These are phyloP conservation scores for Carpatolechia fugitivella DNA, from an alignment of 2,888 invertebrate species.

Conservation along the genomic window DNA sequence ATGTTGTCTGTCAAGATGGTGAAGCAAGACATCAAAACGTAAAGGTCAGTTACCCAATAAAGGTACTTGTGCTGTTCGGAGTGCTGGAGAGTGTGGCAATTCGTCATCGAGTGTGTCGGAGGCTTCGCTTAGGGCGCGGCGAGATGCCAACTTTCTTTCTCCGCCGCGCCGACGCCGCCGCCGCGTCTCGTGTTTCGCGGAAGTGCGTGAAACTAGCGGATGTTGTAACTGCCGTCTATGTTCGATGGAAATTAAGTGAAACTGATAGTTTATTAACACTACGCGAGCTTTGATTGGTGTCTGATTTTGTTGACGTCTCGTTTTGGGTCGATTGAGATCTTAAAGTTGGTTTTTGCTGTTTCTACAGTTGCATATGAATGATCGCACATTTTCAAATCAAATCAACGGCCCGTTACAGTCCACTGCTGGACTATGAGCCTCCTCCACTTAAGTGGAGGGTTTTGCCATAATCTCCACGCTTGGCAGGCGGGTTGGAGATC, in stretches of 20 bases:
- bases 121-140: constrained; percentile 49
- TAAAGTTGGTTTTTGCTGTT: too few species aligned
- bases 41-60: constrained; percentile 55
- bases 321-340: neutral
- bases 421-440: too few species aligned
- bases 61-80: constrained; percentile 21
- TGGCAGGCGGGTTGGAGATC: too few species aligned
- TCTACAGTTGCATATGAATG: too few species aligned
- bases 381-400: too few species aligned
- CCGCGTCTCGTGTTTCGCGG: constrained; percentile 25
- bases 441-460: too few species aligned
- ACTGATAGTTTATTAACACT: constrained; percentile 9
- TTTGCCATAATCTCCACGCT: too few species aligned
- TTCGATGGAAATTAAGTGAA: constrained; percentile 17
- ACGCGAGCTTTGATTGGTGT: neutral
- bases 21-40: constrained; percentile 32
- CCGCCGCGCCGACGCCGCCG: constrained; percentile 11
- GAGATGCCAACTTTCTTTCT: constrained; percentile 36
- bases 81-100: constrained; percentile 36
- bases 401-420: too few species aligned
- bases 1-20: constrained; percentile 24
- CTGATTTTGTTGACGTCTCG: neutral
- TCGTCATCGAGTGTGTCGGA: constrained; percentile 40
- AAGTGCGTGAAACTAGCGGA: constrained; percentile 27
- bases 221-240: constrained; percentile 13